Percentiles rank a stretch among this genome's conserved stretches.
Conservation (phyloP, 2,797 vertebrate genomes). For the Labeo calbasu region DNA sequence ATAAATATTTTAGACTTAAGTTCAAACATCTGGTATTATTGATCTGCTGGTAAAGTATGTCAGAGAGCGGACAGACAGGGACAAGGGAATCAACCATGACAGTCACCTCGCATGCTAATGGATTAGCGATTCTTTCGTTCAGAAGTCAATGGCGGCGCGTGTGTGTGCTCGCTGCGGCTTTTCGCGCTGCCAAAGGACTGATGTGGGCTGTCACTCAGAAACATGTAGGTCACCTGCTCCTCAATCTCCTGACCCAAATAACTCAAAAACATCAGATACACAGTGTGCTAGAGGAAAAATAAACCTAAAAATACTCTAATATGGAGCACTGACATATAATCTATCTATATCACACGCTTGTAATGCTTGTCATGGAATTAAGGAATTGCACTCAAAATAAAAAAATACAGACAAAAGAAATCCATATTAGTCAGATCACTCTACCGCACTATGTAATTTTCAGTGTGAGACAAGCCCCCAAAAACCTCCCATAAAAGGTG, state of each 20-base stretch:
- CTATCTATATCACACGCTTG: constrained; percentile 5
- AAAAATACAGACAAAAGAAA: constrained; percentile 25
- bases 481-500: constrained; percentile 34
- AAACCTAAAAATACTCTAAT: constrained; percentile 39
- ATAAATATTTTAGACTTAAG: constrained; percentile 39
- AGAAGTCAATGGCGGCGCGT: constrained; percentile 19
- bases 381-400: constrained; percentile 1
- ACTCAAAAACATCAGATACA: constrained; percentile 43
- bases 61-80: constrained; percentile 6
- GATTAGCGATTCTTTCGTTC: constrained; percentile 24
- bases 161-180: constrained; percentile 21
- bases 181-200: constrained; percentile 47
- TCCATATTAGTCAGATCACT: constrained; percentile 35
- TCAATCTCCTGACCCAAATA: constrained; percentile 57
- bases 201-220: constrained; percentile 45
- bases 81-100: constrained; percentile 39
- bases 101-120: constrained; percentile 46
- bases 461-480: neutral
- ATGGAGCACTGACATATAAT: constrained; percentile 24
- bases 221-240: constrained; percentile 54
- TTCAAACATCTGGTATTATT: constrained; percentile 42
- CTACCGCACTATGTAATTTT: constrained; percentile 8
- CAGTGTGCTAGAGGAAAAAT: constrained; percentile 23
- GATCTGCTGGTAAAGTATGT: constrained; percentile 43
- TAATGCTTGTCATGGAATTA: constrained; percentile 23